These are phyloP conservation scores for Eurypyga helias DNA, from an alignment of 2,113 vertebrate species.

Conservation along the genomic window DNA sequence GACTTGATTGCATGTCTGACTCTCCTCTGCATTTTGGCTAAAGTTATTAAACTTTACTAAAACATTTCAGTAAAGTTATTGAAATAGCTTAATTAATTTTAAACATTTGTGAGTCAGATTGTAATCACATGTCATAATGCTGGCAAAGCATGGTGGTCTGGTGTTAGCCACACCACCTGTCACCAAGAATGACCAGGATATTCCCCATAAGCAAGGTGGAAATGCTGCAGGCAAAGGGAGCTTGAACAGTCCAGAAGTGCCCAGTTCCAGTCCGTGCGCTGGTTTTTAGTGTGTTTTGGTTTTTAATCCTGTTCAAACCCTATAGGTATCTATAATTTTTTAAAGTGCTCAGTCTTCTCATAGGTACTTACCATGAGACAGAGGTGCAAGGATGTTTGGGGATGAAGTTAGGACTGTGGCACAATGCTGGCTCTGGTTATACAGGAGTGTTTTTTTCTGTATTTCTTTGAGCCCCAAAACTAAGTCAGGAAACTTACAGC, in stretches of 20 bases:
- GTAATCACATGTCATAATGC: rapidly evolving
- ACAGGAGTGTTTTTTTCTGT: neutral
- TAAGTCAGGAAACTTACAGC: neutral
- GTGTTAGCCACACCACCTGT: rapidly evolving
- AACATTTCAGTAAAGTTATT: neutral
- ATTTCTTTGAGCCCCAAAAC: neutral
- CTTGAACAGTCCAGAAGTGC: neutral
- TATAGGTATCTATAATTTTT: neutral
- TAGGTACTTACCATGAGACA: rapidly evolving
- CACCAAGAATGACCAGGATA: neutral
- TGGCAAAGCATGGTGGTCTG: neutral
- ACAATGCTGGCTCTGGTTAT: neutral
- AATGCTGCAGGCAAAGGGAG: neutral
- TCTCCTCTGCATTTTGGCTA: neutral
- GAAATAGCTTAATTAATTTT: neutral
- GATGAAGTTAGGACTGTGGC: neutral
- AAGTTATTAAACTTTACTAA: neutral
- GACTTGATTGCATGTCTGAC: neutral
- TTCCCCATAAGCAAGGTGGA: neutral
- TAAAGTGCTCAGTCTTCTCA: neutral
- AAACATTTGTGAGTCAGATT: neutral
- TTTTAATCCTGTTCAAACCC: neutral
- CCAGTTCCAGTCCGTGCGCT: neutral
- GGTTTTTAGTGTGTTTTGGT: neutral
- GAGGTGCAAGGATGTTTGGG: neutral